Evolutionary conservation across 2,113 vertebrate species (phyloP), one percentile per base, ranked within the genome.

Genomic region (Nesoenas mayeri): DNA sequence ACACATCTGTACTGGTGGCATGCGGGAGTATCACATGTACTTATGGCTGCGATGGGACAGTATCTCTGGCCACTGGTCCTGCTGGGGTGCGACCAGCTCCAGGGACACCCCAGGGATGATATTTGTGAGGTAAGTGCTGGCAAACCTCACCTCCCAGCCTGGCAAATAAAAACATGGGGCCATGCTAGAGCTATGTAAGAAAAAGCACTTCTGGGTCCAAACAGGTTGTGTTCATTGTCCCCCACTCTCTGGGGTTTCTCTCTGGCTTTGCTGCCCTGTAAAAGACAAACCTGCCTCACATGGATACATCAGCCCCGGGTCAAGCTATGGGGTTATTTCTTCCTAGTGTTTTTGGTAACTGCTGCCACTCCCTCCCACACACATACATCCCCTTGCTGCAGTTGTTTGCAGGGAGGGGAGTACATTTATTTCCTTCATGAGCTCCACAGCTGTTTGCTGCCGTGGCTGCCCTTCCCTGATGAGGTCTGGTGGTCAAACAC

Each of bases 1-100:
- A 6, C 0, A 0, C 14, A 24, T 24, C 34, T 1, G 0, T 40
- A 50, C 18, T 44, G 5, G 3, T 5, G 10, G 0, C 2, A 38
- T 31, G 21, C 11, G 0, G 1, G 38, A 53, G 5, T 17, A 42
- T 31, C 5, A 0, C 31, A 61, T 10, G 24, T 0, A 0, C 67
- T 47, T 6, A 11, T 0, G 1, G 15, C 19, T 31, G 4, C 6
- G 31, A 56, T 0, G 1, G 53, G 47, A 32, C 34, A 62, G 22
- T 1, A 1, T 58, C 21, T 18, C 31, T 42, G 34, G 20, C 38
- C 38, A 12, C 26, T 13, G 65, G 36, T 69, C 25, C 58, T 24
- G 3, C 12, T 20, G 24, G 57, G 34, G 13, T 34, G 28, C 42
- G 42, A 58, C 26, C 25, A 51, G 40, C 16, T 34, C 31, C 0